These are phyloP conservation scores for Aspidiotus destructor DNA, from an alignment of 2,888 invertebrate genomes.

Conservation along the genomic window DNA sequence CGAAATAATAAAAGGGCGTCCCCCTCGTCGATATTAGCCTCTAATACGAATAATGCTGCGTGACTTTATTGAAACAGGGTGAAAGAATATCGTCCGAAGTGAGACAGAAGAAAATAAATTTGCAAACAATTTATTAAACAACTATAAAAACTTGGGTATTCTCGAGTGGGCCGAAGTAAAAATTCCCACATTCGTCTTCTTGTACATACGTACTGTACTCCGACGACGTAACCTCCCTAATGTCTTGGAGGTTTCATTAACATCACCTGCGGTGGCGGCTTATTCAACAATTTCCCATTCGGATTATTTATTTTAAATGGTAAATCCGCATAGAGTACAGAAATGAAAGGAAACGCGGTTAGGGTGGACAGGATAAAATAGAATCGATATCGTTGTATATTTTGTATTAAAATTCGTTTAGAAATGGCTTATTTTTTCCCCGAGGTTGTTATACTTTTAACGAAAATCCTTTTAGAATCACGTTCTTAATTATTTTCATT, in stretches of 20 bases:
- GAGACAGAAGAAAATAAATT: slow-evolving; percentile 10
- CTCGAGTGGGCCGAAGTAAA: slow-evolving; percentile 10
- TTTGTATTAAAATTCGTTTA: too few relatives aligned
- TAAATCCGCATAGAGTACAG: too few relatives aligned
- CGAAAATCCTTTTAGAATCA: too few relatives aligned
- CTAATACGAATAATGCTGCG: slow-evolving; percentile 5
- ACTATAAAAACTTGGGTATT: slow-evolving; percentile 14
- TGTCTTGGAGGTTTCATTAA: slow-evolving; percentile 11
- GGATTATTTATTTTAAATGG: too few relatives aligned
- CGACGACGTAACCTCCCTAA: slow-evolving; percentile 6
- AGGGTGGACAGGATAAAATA: too few relatives aligned
- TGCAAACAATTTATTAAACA: slow-evolving; percentile 25
- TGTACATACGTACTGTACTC: background rate
- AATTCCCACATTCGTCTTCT: slow-evolving; percentile 19
- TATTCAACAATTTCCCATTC: too few relatives aligned
- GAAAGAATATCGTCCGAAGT: background rate
- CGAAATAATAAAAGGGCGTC: slow-evolving; percentile 3
- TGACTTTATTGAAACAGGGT: slow-evolving; percentile 20
- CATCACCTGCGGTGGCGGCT: slow-evolving; percentile 7
- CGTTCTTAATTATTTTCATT: too few relatives aligned
- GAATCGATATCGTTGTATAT: too few relatives aligned
- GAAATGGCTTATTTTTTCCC: too few relatives aligned
- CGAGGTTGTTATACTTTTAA: too few relatives aligned
- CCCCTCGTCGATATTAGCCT: slow-evolving; percentile 14
- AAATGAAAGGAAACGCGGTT: too few relatives aligned